Conservation (phyloP, 2,113 vertebrate genomes). For the Myrmecobius fasciatus region DNA sequence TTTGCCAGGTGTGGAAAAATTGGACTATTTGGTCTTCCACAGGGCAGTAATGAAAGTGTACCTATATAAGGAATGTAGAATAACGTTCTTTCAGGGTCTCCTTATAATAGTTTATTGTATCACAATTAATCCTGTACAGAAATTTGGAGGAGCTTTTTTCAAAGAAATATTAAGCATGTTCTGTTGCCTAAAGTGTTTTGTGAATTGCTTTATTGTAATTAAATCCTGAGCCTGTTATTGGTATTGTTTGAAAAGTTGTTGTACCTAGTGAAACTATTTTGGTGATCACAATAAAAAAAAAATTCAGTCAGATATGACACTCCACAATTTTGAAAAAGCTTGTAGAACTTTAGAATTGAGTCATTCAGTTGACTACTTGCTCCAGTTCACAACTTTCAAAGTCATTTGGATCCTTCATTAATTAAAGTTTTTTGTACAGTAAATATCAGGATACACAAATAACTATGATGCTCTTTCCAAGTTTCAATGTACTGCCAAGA, state of each 20-base stretch:
- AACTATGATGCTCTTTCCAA: not conserved
- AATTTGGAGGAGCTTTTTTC: constrained; percentile 74
- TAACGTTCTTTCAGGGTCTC: constrained; percentile 24
- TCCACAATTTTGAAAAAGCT: constrained; percentile 50
- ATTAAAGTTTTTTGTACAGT: not conserved
- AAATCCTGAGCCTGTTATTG: constrained; percentile 83
- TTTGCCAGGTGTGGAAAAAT: constrained; percentile 1
- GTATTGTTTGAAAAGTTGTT: constrained; percentile 76
- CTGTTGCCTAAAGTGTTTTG: constrained; percentile 84
- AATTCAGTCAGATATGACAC: constrained; percentile 77
- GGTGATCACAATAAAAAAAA: constrained; percentile 85
- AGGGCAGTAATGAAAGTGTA: not conserved
- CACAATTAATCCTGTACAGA: constrained; percentile 64
- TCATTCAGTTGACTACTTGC: not conserved
- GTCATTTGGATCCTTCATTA: not conserved
- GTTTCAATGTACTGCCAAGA: not conserved
- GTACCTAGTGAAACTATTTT: constrained; percentile 82
- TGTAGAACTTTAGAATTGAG: constrained; percentile 34
- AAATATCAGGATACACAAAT: not conserved
- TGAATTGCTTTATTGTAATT: constrained; percentile 85
- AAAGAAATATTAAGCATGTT: constrained; percentile 83
- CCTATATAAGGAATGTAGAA: not conserved
- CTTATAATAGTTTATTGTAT: constrained; percentile 64
- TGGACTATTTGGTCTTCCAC: constrained; percentile 19
- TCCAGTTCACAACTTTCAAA: not conserved